Evolutionary conservation across 2,888 invertebrate genomes (phyloP), one percentile per base, ranked within the genome.

Genomic region (Ophioninae sp.): DNA sequence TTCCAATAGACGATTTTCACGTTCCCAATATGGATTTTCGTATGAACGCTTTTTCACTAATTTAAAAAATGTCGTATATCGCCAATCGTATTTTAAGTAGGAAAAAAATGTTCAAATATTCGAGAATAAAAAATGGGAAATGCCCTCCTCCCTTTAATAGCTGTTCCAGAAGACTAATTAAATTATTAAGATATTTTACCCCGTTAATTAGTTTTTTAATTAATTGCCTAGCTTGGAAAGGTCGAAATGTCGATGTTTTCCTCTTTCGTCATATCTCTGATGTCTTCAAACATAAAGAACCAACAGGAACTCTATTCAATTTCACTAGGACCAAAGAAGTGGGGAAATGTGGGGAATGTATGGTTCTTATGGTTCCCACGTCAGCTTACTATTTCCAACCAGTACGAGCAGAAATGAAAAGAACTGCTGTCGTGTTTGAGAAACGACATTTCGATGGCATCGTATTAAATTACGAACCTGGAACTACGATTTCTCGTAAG

Each of bases 381-480:
- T 77, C 65, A 65, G n/a, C 41, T 70, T 57, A 76, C 39, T 59
- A 59, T 44, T 65, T 67, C 76, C 70, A 70, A 76, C 41, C 37
- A 41, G 30, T 21, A 70, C 44, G 44, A 39, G 62, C 10, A 62
- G 41, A 59, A 5, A n/a, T n/a, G n/a, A 17, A 17, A 59, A 20
- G n/a, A 13, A 62, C 8, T 30, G 50, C 17, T 6, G 17, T 39
- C 41, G 67, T 17, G 17, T 8, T 21, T 44, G 21, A 67, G n/a
- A 20, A 39, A 41, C 30, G 61, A 39, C 69, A 69, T 70, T 70
- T 20, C 10, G 64, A 69, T 75, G 20, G 41, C 30, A 41, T 65
- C 64, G 23, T 79, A 79, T 79, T 82, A 69, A 79, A 82, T 75
- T 61, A 69, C 69, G 68, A 70, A 74, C 64, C 37, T 59, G 44